A percentile compares a stretch with the other conserved stretches of the same genome.
Conservation (phyloP, 2,113 vertebrate genomes). For the Onychostruthus taczanowskii region DNA sequence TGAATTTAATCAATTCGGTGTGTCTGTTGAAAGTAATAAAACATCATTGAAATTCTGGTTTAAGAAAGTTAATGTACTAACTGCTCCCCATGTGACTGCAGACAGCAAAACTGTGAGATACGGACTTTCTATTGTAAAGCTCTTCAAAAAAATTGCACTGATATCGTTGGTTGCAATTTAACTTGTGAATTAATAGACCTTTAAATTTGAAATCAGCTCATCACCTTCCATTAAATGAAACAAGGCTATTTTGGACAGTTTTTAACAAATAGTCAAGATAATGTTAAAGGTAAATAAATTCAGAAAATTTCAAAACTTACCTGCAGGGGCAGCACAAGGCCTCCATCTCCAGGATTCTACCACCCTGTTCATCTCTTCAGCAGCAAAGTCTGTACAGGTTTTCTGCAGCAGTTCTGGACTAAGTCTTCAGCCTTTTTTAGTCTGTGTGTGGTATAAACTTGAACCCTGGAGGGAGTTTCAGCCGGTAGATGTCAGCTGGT, state of each 20-base stretch:
- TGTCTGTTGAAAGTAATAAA: constrained; percentile 41
- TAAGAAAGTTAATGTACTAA: neutral
- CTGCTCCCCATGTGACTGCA: neutral
- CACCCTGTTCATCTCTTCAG: neutral
- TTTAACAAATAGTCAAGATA: neutral
- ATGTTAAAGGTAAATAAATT: neutral
- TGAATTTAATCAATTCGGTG: constrained; percentile 18
- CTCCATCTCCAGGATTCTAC: neutral
- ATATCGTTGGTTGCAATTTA: neutral
- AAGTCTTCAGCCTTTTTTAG: neutral
- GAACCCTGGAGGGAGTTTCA: neutral
- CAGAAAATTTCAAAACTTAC: neutral
- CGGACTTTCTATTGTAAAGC: neutral
- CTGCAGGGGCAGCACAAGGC: neutral
- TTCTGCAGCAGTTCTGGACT: neutral
- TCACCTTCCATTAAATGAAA: neutral
- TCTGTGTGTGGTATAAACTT: neutral
- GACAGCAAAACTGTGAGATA: neutral
- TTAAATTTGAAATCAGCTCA: constrained; percentile 1
- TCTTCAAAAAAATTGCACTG: neutral
- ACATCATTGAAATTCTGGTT: constrained; percentile 17
- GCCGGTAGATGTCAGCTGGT: neutral
- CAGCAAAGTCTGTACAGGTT: neutral
- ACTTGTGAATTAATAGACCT: constrained; percentile 3
- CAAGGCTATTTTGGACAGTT: neutral